Evolutionary conservation across 2,888 invertebrate genomes (phyloP).

Genomic region (Halictus ligatus): DNA sequence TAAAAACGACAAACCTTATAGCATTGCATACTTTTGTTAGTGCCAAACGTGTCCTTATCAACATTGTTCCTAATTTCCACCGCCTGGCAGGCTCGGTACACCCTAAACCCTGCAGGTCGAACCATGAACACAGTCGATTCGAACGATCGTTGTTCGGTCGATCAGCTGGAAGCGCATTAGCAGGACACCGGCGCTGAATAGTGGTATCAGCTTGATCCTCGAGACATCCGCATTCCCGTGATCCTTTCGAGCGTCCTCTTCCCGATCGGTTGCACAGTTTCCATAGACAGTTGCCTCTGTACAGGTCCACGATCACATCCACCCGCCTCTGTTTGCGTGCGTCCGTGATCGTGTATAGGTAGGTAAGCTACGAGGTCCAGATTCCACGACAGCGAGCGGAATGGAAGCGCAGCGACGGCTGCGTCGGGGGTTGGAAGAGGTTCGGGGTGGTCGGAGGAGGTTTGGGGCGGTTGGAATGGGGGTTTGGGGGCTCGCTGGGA

Average conservation of each 20-base stretch:
- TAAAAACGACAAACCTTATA: too few relatives aligned
- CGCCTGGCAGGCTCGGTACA: too few relatives aligned
- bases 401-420: slow-evolving; percentile 61
- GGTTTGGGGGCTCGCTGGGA: slow-evolving; percentile 84
- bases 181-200: slow-evolving; percentile 23
- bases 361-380: slow-evolving; percentile 60
- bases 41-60: too few relatives aligned
- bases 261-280: slow-evolving; percentile 7
- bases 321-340: neutral
- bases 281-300: neutral
- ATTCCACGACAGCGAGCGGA: slow-evolving; percentile 71
- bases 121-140: neutral
- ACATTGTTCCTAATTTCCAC: too few relatives aligned
- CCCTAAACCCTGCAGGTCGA: neutral
- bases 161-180: slow-evolving; percentile 34
- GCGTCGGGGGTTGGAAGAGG: slow-evolving; percentile 18
- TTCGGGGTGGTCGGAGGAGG: slow-evolving; percentile 1
- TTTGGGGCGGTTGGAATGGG: slow-evolving; percentile 67
- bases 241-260: slow-evolving; percentile 40
- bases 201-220: slow-evolving; percentile 38
- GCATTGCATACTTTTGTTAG: too few relatives aligned
- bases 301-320: neutral
- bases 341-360: slow-evolving; percentile 18
- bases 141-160: slow-evolving; percentile 6
- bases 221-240: slow-evolving; percentile 31